These are phyloP conservation scores for Pollenia griseotomentosa DNA, from an alignment of 2,888 invertebrate species.

Conservation along the genomic window DNA sequence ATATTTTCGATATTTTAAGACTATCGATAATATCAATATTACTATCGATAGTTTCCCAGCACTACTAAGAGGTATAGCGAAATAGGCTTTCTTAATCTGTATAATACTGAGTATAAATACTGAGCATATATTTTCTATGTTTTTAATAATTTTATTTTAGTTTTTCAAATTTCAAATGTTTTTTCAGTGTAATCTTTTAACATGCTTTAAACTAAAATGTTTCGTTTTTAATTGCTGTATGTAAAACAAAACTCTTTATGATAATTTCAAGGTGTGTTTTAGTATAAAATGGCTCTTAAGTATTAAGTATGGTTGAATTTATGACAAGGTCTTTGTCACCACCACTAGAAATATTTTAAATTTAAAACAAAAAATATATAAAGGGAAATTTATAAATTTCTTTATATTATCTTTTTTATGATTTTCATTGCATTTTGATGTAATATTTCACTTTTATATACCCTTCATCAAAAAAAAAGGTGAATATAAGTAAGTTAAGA, in stretches of 20 bases:
- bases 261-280: slow-evolving; percentile 66
- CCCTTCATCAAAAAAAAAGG: no score
- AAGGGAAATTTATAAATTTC: slow-evolving; percentile 54
- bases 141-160: no score
- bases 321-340: slow-evolving; percentile 67
- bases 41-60: no score
- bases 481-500: no score
- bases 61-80: no score
- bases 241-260: slow-evolving; percentile 54
- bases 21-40: no score
- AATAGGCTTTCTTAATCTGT: no score
- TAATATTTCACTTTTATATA: no score
- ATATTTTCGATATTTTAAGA: no score
- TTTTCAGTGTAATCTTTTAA: slow-evolving; percentile 36
- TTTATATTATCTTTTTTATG: slow-evolving; percentile 49
- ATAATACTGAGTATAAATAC: no score
- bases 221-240: slow-evolving; percentile 57
- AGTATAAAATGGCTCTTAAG: slow-evolving; percentile 38
- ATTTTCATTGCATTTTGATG: neutral
- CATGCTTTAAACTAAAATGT: slow-evolving; percentile 32
- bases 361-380: slow-evolving; percentile 23
- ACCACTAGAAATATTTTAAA: slow-evolving; percentile 20
- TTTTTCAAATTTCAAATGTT: no score
- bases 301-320: slow-evolving; percentile 43
- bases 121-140: no score